Base-by-base conservation (phyloP, 2,888 invertebrate genomes). In the Yponomeuta malinellus region DNA sequence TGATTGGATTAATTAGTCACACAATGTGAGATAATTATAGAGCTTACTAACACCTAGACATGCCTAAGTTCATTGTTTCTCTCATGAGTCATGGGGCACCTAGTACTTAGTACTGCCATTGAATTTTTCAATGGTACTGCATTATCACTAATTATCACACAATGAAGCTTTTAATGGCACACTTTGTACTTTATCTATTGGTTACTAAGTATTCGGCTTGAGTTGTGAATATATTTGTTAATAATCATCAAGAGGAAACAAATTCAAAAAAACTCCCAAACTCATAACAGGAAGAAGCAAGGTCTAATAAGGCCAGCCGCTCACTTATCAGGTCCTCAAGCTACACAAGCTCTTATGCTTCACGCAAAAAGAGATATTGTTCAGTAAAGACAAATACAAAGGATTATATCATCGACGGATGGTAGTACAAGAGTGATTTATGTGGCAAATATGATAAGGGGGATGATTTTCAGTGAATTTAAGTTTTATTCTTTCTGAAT, bases 131-230 rank as follows among this genome's bases (percentile, higher is more conserved):
- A 23, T 23, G 23, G 23, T 23, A 23, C 23, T 23, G 23, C 23
- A 23, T 23, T 23, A 23, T 23, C 0, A 23, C 23, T 23, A 52
- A 65, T 65, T 65, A 65, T 65, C 31, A 65, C 65, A 65, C 65
- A 65, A 65, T 65, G 33, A 8, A 31, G 31, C 65, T 65, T 31
- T 65, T 65, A 65, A 23, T 65, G 33, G 31, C 33, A 65, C 52
- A 15, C 3, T 15, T 59, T 59, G 52, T 59, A 15, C 4, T 8
- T 59, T 59, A 59, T 59, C 52, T 15, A 59, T 59, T 12, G 15
- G 52, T 59, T 1, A 59, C 52, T 59, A 59, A 59, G 52, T 52
- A 52, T 2, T 59, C 15, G 52, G 12, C 52, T 15, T 12, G 9
- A 43, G 9, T 43, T 43, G 52, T 15, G 5, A 12, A 59, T 59